Percentiles rank a stretch among this genome's conserved stretches.
These are phyloP conservation scores for Seriola aureovittata DNA, from an alignment of 2,113 vertebrate genomes.

Conservation along the genomic window DNA sequence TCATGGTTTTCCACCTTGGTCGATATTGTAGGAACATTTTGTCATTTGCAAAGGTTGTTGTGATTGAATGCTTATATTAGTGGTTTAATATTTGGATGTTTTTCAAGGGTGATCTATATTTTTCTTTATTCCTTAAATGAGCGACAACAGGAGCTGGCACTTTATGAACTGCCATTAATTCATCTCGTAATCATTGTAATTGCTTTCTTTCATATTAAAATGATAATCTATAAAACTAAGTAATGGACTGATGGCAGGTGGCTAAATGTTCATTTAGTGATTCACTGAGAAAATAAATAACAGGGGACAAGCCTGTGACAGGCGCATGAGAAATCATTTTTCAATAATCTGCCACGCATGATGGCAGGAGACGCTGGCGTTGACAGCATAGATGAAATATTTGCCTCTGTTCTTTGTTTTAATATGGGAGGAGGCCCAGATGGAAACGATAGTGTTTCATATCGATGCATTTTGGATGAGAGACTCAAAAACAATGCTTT, in stretches of 20 bases:
- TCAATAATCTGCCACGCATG: constrained; percentile 81
- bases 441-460: constrained; percentile 76
- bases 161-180: constrained; percentile 69
- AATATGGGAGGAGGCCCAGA: constrained; percentile 71
- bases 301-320: constrained; percentile 77
- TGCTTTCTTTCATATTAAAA: constrained; percentile 81
- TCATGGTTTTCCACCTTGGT: not conserved
- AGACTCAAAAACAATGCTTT: constrained; percentile 54
- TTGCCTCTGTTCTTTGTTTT: constrained; percentile 80
- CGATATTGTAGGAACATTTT: constrained; percentile 7
- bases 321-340: constrained; percentile 81
- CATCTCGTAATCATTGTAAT: constrained; percentile 79
- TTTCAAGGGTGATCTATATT: constrained; percentile 31
- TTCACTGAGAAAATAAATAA: constrained; percentile 84
- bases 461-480: constrained; percentile 70
- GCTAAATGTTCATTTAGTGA: constrained; percentile 83
- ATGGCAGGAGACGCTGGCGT: constrained; percentile 68
- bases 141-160: constrained; percentile 24
- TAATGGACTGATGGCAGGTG: constrained; percentile 82
- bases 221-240: constrained; percentile 80
- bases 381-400: constrained; percentile 83
- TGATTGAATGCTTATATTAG: constrained; percentile 41
- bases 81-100: constrained; percentile 29
- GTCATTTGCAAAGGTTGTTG: constrained; percentile 15
- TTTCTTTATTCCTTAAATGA: constrained; percentile 57